Conservation (phyloP, 2,797 vertebrate species). For the Paratrypauchen microcephalus region DNA sequence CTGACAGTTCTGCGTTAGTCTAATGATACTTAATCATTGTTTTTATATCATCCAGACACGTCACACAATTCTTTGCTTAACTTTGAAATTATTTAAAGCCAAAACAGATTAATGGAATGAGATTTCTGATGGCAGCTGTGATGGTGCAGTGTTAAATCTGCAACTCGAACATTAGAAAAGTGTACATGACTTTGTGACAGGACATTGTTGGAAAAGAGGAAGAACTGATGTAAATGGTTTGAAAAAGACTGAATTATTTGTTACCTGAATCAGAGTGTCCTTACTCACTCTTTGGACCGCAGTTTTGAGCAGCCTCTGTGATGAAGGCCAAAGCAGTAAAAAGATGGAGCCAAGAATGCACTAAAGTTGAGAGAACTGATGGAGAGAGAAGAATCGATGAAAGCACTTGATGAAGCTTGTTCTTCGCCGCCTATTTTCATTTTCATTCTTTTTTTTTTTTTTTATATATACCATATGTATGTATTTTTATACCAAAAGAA, state of each 20-base stretch:
- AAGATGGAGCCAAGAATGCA: constrained; percentile 37
- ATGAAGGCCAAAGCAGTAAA: constrained; percentile 38
- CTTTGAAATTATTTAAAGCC: constrained; percentile 40
- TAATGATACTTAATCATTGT: constrained; percentile 5
- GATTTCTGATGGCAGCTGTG: constrained; percentile 14
- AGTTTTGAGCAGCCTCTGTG: constrained; percentile 16
- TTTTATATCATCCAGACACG: constrained; percentile 11
- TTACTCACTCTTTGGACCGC: constrained; percentile 19
- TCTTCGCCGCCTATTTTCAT: constrained; percentile 68
- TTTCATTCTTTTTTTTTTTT: constrained; percentile 68
- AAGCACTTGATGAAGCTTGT: constrained; percentile 73
- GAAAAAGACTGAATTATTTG: constrained; percentile 4
- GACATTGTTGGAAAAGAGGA: constrained; percentile 21
- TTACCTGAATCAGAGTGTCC: constrained; percentile 23
- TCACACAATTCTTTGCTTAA: constrained; percentile 41
- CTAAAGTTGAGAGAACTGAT: constrained; percentile 36
- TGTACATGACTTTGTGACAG: constrained; percentile 26
- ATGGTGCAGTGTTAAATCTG: not conserved
- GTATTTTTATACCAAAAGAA: constrained; percentile 79
- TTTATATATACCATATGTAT: constrained; percentile 69
- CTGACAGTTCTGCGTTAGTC: constrained; percentile 32
- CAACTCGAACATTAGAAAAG: constrained; percentile 12
- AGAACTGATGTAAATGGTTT: not conserved
- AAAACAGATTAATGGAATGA: constrained; percentile 36
- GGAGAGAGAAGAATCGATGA: constrained; percentile 42